Conservation (phyloP, 2,797 vertebrate species). For the Lithobates sylvaticus region DNA sequence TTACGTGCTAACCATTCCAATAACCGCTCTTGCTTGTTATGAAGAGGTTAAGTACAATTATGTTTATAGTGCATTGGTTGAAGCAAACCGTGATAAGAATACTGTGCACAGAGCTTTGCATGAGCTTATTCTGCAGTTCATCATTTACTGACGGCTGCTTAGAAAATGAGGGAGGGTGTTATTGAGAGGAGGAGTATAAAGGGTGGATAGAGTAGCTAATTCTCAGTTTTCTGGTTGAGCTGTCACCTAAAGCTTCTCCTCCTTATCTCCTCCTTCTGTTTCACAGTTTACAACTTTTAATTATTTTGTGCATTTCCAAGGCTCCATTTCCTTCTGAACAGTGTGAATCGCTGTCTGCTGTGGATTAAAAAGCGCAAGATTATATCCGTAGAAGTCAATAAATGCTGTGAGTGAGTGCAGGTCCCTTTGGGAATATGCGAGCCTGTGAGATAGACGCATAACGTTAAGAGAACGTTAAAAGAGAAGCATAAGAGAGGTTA, state of each 20-base stretch:
- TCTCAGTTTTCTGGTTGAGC: slow-evolving; percentile 67
- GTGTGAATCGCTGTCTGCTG: slow-evolving; percentile 50
- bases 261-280: slow-evolving; percentile 63
- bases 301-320: slow-evolving; percentile 68
- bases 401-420: slow-evolving; percentile 44
- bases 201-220: slow-evolving; percentile 45
- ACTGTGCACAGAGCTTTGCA: slow-evolving; percentile 19
- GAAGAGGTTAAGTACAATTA: slow-evolving; percentile 42
- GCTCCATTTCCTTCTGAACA: slow-evolving; percentile 60
- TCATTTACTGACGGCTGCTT: slow-evolving; percentile 49
- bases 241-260: slow-evolving; percentile 61
- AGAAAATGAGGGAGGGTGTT: slow-evolving; percentile 36
- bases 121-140: slow-evolving; percentile 41
- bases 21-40: neutral
- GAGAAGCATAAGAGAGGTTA: slow-evolving; percentile 32
- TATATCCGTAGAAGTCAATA: slow-evolving; percentile 56
- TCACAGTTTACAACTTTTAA: slow-evolving; percentile 65
- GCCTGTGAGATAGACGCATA: slow-evolving; percentile 7
- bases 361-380: slow-evolving; percentile 62
- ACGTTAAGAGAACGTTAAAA: slow-evolving; percentile 31
- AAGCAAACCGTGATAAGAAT: slow-evolving; percentile 12
- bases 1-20: neutral
- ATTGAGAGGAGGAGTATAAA: slow-evolving; percentile 38
- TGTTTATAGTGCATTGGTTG: slow-evolving; percentile 11
- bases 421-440: slow-evolving; percentile 36